Percentiles rank a stretch among this genome's conserved stretches.
phyloP scores from a whole-genome alignment of 2,888 invertebrate genomes.

The Cyclophora albipunctata region DNA sequence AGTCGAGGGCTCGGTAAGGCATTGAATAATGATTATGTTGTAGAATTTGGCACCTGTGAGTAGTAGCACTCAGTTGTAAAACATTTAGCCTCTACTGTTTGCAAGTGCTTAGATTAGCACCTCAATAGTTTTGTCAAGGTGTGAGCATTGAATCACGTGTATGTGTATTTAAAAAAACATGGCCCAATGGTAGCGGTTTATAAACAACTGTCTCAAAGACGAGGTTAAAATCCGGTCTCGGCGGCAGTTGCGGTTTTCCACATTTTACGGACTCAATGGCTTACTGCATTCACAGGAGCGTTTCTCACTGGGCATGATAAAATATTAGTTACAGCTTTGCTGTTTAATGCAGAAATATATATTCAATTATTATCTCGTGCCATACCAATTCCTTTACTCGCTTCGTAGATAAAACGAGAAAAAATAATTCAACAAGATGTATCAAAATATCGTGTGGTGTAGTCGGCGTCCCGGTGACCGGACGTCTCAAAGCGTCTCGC shows the following conservation, averaged over 20 bases:
- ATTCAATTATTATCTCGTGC: constrained; percentile 11
- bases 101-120: too few relatives aligned
- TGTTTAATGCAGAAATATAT: too few relatives aligned
- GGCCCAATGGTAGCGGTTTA: not conserved
- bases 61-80: not conserved
- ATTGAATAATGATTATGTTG: not conserved
- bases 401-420: constrained; percentile 39
- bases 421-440: constrained; percentile 49
- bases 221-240: not conserved
- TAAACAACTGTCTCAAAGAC: not conserved
- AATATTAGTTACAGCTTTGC: too few relatives aligned
- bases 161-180: too few relatives aligned
- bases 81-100: too few relatives aligned
- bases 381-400: constrained; percentile 40
- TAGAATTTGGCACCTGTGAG: too few relatives aligned
- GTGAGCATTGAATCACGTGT: too few relatives aligned
- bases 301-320: too few relatives aligned
- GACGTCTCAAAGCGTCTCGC: constrained; percentile 20
- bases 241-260: too few relatives aligned
- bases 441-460: constrained; percentile 39
- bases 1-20: not conserved
- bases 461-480: constrained; percentile 34
- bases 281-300: too few relatives aligned
- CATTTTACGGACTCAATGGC: too few relatives aligned
- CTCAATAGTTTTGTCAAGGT: too few relatives aligned